Evolutionary conservation across 2,113 vertebrate species (phyloP), one percentile per base, ranked within the genome.

Genomic region (Podarcis raffonei): DNA sequence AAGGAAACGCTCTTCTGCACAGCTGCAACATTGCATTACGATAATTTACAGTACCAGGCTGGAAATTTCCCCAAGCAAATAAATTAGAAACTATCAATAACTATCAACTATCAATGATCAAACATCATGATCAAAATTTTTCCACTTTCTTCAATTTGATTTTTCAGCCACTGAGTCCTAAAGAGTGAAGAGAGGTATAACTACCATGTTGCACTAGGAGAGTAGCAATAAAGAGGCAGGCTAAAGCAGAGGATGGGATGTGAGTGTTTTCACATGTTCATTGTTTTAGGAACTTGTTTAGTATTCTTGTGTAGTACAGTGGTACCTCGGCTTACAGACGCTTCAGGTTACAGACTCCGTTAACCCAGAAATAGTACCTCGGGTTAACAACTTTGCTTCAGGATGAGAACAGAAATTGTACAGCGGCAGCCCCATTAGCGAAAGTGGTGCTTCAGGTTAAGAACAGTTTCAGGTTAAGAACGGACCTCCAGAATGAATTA

Each of bases 11-110:
- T 1, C 84, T 87, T 42, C 83, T 71, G 89, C 42, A 87, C 68
- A 62, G 13, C 27, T 15, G 23, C 22, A 75, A 75, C 18, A 37
- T 11, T 30, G 68, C 80, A 18, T 11, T 75, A 78, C 37, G 65
- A 81, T 9, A 88, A 89, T 83, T 89, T 88, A 89, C 4, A 65
- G 48, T 93, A 88, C 37, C 68, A 35, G 30, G 90, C 69, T 25
- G 81, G 84, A 87, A 48, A 20, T 0, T 57, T 74, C 88, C 59
- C 66, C 12, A 71, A 7, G 74, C 23, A 87, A 87, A 75, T 42
- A 69, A 42, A 42, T 83, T 39, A 42, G 8, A 83, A 79, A n/a
- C 76, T 88, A 3, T 18, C 87, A 91, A 79, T 6, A 86, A 27
- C 42, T 27, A 91, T 74, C 2, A 90, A 84, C 80, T 88, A 81